Percentiles rank a stretch among this genome's conserved stretches.
Evolutionary conservation across 2,888 invertebrate genomes (phyloP).

Genomic region (Pristionchus arcanus): DNA sequence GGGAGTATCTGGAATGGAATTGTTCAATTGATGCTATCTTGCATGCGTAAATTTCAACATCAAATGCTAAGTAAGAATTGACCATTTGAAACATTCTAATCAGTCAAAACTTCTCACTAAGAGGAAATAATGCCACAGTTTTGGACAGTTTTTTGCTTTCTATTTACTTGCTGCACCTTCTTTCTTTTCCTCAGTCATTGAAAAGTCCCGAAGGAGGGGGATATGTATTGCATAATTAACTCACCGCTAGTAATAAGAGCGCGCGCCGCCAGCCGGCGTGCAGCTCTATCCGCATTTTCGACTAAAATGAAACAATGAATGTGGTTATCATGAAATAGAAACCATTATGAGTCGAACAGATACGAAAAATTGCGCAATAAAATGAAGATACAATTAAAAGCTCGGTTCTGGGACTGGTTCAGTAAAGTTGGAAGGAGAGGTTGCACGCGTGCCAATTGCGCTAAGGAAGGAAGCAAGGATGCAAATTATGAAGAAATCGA

Average conservation of each 20-base stretch:
- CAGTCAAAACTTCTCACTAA: constrained; percentile 6
- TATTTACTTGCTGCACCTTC: too few relatives aligned
- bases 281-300: constrained; percentile 43
- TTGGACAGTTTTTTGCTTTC: neutral
- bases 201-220: too few relatives aligned
- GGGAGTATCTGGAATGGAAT: neutral
- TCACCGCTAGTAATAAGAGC: constrained; percentile 14
- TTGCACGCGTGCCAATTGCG: neutral
- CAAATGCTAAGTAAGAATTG: neutral
- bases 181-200: too few relatives aligned
- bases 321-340: neutral
- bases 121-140: too few relatives aligned
- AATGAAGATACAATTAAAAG: too few relatives aligned
- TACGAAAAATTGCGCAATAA: too few relatives aligned
- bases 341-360: too few relatives aligned
- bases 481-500: neutral
- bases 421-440: neutral
- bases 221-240: neutral
- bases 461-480: neutral
- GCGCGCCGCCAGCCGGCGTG: constrained; percentile 46
- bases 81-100: too few relatives aligned
- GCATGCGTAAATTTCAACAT: too few relatives aligned
- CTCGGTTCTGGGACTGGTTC: too few relatives aligned
- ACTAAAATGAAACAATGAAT: neutral
- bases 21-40: neutral